Base-by-base conservation (phyloP, 2,888 invertebrate genomes). In the Lycophotia porphyrea region DNA sequence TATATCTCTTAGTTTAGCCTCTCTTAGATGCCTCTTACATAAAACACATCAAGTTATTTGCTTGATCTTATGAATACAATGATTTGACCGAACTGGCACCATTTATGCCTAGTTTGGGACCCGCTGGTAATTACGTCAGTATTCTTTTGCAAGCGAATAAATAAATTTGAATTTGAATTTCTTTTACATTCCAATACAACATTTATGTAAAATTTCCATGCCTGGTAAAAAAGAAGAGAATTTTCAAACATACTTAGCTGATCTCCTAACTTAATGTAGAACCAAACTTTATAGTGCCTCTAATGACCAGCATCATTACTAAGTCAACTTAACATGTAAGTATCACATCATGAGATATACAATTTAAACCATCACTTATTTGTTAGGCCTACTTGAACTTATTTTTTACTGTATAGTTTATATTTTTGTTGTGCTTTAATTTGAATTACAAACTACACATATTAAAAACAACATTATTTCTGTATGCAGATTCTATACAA, bases 391-490 rank as follows among this genome's bases (percentile, higher is more conserved):
- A 47, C n/a, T 47, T 44, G 24, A 49, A 39, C 49, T 34, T 44
- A 60, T n/a, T 42, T 49, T 58, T 49, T 1, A n/a, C 24, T 18
- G 1, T 61, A 8, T 58, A 58, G 18, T 18, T 11, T 8, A 27
- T 44, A 63, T 74, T 61, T 64, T 31, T 13, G 36, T n/a, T 76
- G 39, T 76, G 18, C 24, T 68, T 68, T 42, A 42, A 21, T 76
- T 77, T 11, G 5, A 27, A 61, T 42, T 39, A 78, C 5, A 47
- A 78, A 47, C 13, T 64, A 63, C 31, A 36, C 44, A 31, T 36
- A 61, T 11, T 52, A 44, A 15, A 39, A n/a, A 52, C 11, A 75
- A 55, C 13, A 47, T 27, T 31, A 1, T 63, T 55, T 78, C 21
- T 39, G n/a, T 39, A 61, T 31, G 34, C 36, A 11, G 21, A 71